phyloP scores from a whole-genome alignment of 2,888 invertebrate species.

The Apamea anceps region DNA sequence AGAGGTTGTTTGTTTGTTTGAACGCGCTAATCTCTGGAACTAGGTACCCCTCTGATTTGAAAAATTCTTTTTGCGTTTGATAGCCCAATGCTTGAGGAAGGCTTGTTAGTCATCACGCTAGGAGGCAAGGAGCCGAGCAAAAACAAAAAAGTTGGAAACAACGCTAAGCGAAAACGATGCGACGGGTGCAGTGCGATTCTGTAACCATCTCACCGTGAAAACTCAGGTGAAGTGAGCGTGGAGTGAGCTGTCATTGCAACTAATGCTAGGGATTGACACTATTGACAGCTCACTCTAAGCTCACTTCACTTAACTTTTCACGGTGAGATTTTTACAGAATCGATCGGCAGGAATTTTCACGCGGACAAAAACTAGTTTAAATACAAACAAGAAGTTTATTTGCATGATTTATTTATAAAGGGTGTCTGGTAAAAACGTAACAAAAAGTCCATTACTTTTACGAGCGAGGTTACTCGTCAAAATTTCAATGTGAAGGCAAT shows the following conservation, averaged over 20 bases:
- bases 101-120: background rate
- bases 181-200: too few relatives aligned
- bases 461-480: slow-evolving; percentile 68
- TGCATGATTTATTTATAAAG: slow-evolving; percentile 54
- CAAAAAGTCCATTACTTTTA: slow-evolving; percentile 70
- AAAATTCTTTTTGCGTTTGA: background rate
- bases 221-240: too few relatives aligned
- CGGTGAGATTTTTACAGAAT: too few relatives aligned
- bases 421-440: slow-evolving; percentile 64
- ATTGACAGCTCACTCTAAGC: too few relatives aligned
- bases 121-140: background rate
- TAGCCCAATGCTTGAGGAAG: background rate
- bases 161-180: background rate
- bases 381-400: slow-evolving; percentile 59
- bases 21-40: background rate
- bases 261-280: too few relatives aligned
- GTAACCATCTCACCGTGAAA: too few relatives aligned
- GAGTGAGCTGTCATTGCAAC: too few relatives aligned
- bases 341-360: too few relatives aligned
- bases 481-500: slow-evolving; percentile 74
- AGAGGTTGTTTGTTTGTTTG: background rate
- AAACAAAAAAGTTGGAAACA: background rate
- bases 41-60: background rate
- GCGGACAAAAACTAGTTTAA: slow-evolving; percentile 27
- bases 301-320: too few relatives aligned